phyloP scores from a whole-genome alignment of 2,797 vertebrate genomes.

The Cheirogaleus major region DNA sequence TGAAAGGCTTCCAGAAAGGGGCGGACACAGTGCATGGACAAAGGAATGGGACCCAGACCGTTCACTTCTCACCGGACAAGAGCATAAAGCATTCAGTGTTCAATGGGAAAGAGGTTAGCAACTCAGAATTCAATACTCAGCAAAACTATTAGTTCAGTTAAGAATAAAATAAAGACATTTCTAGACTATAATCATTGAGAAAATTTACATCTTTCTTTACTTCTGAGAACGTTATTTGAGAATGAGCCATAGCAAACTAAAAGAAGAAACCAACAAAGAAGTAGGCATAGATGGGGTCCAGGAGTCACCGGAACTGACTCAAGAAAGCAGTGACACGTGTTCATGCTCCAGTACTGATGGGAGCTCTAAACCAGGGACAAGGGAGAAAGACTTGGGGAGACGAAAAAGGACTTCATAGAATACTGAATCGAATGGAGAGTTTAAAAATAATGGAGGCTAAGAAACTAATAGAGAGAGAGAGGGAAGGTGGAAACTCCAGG shows the following conservation, averaged over 20 bases:
- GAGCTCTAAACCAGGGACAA: neutral
- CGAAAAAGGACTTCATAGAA: neutral
- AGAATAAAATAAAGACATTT: neutral
- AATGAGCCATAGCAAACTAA: neutral
- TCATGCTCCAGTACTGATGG: neutral
- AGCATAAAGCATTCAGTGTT: neutral
- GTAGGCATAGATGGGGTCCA: neutral
- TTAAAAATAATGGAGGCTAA: neutral
- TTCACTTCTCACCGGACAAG: neutral
- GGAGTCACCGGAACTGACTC: neutral
- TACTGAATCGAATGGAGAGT: neutral
- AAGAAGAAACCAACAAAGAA: slow-evolving; percentile 30
- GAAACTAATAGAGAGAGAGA: neutral
- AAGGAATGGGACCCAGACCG: neutral
- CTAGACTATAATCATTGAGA: neutral
- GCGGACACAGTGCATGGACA: neutral
- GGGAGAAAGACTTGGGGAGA: neutral
- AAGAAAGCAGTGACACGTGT: neutral
- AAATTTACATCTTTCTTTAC: slow-evolving; percentile 3
- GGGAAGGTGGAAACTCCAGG: neutral
- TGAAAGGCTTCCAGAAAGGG: neutral
- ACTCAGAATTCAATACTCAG: neutral
- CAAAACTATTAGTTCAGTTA: neutral
- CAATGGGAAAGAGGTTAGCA: neutral
- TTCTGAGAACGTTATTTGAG: slow-evolving; percentile 29